Conservation (phyloP, 1,140 invertebrate species). For the Formica exsecta region DNA sequence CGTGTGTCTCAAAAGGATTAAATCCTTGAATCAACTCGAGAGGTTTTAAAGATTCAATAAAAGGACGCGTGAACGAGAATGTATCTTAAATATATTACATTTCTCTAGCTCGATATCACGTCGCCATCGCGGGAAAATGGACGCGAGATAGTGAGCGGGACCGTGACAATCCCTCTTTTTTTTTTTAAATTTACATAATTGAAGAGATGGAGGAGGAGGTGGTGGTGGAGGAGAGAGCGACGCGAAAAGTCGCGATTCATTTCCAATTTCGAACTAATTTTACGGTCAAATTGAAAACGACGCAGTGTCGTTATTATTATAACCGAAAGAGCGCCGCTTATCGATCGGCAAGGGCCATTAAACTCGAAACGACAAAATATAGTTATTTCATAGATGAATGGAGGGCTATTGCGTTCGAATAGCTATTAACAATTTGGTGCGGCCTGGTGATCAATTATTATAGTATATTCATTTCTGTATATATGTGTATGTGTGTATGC, state of each 20-base stretch:
- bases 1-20: not conserved
- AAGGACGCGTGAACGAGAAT: conserved; percentile 37
- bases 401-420: conserved; percentile 55
- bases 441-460: conserved; percentile 47
- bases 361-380: conserved; percentile 65
- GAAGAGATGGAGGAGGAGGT: not conserved
- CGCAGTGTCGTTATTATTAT: conserved; percentile 70
- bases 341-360: conserved; percentile 55
- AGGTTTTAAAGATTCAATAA: conserved; percentile 46
- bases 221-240: not conserved
- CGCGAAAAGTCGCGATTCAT: conserved; percentile 65
- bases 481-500: no score
- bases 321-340: conserved; percentile 52
- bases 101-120: conserved; percentile 33
- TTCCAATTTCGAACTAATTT: conserved; percentile 70
- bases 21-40: conserved; percentile 34
- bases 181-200: conserved; percentile 62
- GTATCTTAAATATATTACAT: conserved; percentile 58
- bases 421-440: conserved; percentile 56
- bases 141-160: conserved; percentile 13
- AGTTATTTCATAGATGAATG: conserved; percentile 65
- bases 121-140: conserved; percentile 29
- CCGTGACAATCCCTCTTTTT: not conserved
- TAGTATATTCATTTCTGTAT: conserved; percentile 37
- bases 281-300: conserved; percentile 62